Evolutionary conservation across 1,140 invertebrate species (phyloP), one percentile per base, ranked within the genome.

Genomic region (Phortica variegata): DNA sequence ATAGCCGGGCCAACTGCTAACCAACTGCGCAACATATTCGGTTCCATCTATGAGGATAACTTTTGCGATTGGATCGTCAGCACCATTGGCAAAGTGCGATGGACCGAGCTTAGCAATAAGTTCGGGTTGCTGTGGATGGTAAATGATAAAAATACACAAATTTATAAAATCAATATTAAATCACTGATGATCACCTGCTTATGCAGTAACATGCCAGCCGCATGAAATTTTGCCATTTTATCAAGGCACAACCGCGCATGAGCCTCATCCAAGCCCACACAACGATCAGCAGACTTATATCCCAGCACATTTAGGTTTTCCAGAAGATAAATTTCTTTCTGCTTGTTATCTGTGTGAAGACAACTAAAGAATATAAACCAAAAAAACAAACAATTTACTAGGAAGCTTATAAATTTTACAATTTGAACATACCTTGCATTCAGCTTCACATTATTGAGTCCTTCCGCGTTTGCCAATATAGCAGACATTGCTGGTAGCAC

Each of bases 1-100:
- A 23, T 82, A 20, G 49, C 80, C 81, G 0, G 70, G 56, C 0
- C 70, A 50, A 19, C 77, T 75, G 12, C 77, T 78, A 41, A 52
- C 36, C 2, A 44, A 17, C n/a, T 61, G 49, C 1, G 70, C 58
- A 0, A 49, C 54, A 26, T 36, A 61, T n/a, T 33, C 44, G 0
- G 60, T 44, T 17, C 62, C 54, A 42, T 53, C 53, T 13, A 56
- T 74, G 12, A 78, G 33, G 1, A 71, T 43, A 0, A 36, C 36
- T 31, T 56, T 9, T 0, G 41, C 29, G 15, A 58, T 50, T 0
- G 17, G 10, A 39, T 60, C 54, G 0, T 33, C 15, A 0, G 58
- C 3, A 1, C 56, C 60, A 0, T 54, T 23, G 9, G 15, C 34
- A 51, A 58, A 62, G 12, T 58, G 42, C 0, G 63, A 68, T 2